Base-by-base conservation (phyloP, 2,888 invertebrate genomes). In the Drosophila formosana region DNA sequence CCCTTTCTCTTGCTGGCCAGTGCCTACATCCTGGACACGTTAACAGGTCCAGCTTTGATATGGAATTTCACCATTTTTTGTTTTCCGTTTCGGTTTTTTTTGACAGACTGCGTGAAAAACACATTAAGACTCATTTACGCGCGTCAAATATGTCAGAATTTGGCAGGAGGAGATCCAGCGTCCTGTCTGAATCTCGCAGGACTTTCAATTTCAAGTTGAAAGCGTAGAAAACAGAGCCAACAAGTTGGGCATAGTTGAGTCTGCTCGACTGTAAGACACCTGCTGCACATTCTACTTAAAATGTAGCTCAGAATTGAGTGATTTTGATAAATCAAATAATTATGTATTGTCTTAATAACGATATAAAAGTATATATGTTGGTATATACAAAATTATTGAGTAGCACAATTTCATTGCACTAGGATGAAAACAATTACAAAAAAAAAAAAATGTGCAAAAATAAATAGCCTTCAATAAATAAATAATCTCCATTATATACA, bases 111-210 rank as follows among this genome's bases (percentile, higher is more conserved):
- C 74, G 76, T 72, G 78, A 75, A 82, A 82, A 89, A 85, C 83
- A 77, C 88, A 87, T 89, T 89, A 88, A 74, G 83, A 71, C 87
- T 76, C 84, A 88, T 89, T 88, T 89, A 71, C 74, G 75, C 76
- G 75, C 88, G 66, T 77, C 85, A 81, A 88, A 88, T 78, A 71
- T 76, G 84, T 62, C 68, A 69, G 49, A 72, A 45, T 66, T 63
- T 55, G 70, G 41, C 58, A 55, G 53, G n/a, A 32, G 51, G 39
- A 43, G 30, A 9, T 13, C 11, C 47, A 30, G 25, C 41, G 39
- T 25, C 13, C 39, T 13, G 7, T 18, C 13, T 41, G 39, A 41
- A 71, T 88, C 88, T 89, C 88, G 76, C 80, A 85, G 90, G 88
- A 91, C 74, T 77, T 88, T 82, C 80, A 81, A 82, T 82, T 89